These are phyloP conservation scores for Sebastes melanostomus DNA, from an alignment of 2,797 vertebrate genomes.

Conservation along the genomic window DNA sequence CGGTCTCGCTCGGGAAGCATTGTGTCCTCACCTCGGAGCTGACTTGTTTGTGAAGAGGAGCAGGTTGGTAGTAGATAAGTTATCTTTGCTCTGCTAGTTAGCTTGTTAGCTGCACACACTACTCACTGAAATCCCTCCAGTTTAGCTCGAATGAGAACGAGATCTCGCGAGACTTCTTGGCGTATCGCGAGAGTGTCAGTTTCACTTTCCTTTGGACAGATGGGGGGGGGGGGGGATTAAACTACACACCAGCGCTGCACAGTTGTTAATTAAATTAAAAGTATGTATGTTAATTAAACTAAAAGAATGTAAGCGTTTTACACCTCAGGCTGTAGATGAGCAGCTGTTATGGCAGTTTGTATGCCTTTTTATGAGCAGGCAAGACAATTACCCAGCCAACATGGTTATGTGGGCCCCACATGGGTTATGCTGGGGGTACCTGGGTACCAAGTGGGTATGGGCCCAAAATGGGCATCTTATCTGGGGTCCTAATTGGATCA, in stretches of 20 bases:
- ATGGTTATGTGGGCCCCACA: too few species aligned
- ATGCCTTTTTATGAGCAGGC: background rate
- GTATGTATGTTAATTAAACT: too few species aligned
- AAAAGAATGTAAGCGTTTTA: background rate
- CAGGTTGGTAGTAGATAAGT: background rate
- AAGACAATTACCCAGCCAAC: background rate
- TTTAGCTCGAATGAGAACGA: conserved; percentile 30
- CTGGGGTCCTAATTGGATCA: too few species aligned
- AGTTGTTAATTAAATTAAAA: background rate
- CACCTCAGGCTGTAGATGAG: background rate
- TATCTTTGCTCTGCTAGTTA: conserved; percentile 30
- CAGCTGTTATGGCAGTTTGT: background rate
- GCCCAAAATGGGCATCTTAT: too few species aligned
- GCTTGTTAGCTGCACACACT: conserved; percentile 18
- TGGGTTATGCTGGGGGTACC: too few species aligned
- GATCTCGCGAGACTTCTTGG: conserved; percentile 13
- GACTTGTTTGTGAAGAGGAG: background rate
- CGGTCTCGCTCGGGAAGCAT: rapidly evolving
- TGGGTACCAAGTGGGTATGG: too few species aligned
- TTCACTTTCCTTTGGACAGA: too few species aligned
- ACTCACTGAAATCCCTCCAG: conserved; percentile 58
- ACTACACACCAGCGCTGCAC: too few species aligned
- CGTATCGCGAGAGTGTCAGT: conserved; percentile 6
- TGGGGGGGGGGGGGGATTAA: background rate
- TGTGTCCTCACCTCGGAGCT: conserved; percentile 7